Conservation (phyloP, 2,888 invertebrate genomes). For the Chaetogeoica ovagalla region DNA sequence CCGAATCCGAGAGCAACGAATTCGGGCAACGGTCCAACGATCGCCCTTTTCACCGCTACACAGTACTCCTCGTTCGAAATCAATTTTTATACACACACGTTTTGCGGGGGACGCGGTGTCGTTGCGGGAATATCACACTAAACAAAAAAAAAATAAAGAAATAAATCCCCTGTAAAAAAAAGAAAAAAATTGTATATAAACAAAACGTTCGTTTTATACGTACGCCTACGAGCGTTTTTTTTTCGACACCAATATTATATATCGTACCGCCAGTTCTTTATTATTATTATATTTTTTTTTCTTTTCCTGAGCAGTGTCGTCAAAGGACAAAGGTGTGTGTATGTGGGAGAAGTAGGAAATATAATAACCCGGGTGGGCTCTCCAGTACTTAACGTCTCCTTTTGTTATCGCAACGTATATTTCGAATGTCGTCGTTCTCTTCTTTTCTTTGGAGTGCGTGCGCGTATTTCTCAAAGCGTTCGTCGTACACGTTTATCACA, state of each 20-base stretch:
- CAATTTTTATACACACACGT: slow-evolving; percentile 12
- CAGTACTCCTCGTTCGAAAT: neutral
- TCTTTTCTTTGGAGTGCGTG: neutral
- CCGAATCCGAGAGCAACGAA: neutral
- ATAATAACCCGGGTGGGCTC: neutral
- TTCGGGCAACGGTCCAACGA: slow-evolving; percentile 33
- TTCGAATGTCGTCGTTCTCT: slow-evolving; percentile 7
- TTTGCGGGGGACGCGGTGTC: too few relatives aligned
- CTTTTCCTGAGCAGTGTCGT: neutral
- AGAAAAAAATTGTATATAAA: neutral
- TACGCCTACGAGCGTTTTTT: neutral
- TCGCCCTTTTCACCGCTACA: neutral
- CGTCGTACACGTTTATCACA: neutral
- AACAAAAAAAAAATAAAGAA: too few relatives aligned
- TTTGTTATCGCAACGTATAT: slow-evolving; percentile 39
- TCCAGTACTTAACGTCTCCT: slow-evolving; percentile 39
- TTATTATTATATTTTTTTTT: slow-evolving; percentile 1
- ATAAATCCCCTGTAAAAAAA: too few relatives aligned
- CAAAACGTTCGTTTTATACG: neutral
- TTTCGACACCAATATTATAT: slow-evolving; percentile 11
- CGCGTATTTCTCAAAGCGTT: neutral
- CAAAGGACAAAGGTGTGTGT: too few relatives aligned
- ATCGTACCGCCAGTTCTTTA: neutral
- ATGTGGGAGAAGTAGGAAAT: too few relatives aligned
- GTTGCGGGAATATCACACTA: neutral